These are phyloP conservation scores for Romanogobio albipinnatus DNA, from an alignment of 2,113 vertebrate genomes.

Conservation along the genomic window DNA sequence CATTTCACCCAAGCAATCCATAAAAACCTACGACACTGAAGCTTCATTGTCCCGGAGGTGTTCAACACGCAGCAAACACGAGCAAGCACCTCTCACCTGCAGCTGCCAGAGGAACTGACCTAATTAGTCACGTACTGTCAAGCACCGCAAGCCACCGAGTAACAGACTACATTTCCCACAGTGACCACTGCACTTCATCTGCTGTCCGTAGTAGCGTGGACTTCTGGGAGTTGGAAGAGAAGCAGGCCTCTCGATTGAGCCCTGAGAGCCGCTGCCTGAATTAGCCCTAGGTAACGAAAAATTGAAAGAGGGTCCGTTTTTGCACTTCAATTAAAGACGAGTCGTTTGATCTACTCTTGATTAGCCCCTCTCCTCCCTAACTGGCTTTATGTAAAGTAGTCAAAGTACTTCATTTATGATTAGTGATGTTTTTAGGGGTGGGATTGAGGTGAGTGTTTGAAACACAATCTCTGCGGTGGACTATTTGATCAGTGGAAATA, in stretches of 20 bases:
- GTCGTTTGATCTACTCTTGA: slow-evolving; percentile 59
- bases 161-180: slow-evolving; percentile 39
- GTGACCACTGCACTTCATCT: slow-evolving; percentile 8
- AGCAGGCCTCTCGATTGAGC: slow-evolving; percentile 18
- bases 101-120: slow-evolving; percentile 44
- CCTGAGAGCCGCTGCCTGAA: neutral
- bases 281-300: neutral
- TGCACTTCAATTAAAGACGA: slow-evolving; percentile 62
- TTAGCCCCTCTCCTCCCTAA: slow-evolving; percentile 45
- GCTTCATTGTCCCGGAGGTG: neutral
- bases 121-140: slow-evolving; percentile 47
- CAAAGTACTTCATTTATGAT: slow-evolving; percentile 62
- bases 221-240: slow-evolving; percentile 24
- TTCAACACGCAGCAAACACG: slow-evolving; percentile 6
- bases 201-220: slow-evolving; percentile 8
- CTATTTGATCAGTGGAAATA: slow-evolving; percentile 62
- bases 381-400: slow-evolving; percentile 56
- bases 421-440: slow-evolving; percentile 51
- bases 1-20: slow-evolving; percentile 3
- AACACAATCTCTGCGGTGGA: slow-evolving; percentile 50
- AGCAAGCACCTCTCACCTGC: slow-evolving; percentile 45
- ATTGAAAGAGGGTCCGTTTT: slow-evolving; percentile 45
- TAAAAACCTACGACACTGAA: slow-evolving; percentile 11
- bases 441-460: slow-evolving; percentile 46
- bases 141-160: neutral